A percentile compares a stretch with the other conserved stretches of the same genome.
phyloP scores from a whole-genome alignment of 2,113 vertebrate genomes.

The Scomber scombrus region DNA sequence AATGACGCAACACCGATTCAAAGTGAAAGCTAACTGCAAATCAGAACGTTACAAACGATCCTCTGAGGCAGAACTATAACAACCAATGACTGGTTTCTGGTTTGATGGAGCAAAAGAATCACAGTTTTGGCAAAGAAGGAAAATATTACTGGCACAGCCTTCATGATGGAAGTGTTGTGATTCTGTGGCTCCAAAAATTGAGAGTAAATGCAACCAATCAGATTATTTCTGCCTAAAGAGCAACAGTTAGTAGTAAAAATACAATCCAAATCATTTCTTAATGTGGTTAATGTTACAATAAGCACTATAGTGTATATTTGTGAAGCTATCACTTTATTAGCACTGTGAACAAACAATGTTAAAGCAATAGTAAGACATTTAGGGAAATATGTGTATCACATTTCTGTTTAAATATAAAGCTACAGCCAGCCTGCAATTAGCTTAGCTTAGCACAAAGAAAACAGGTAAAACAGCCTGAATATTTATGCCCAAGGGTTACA shows the following conservation, averaged over 20 bases:
- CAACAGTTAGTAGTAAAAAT: not conserved
- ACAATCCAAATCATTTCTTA: not conserved
- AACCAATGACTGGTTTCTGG: not conserved
- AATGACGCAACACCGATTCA: conserved; percentile 6
- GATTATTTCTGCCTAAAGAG: conserved; percentile 3
- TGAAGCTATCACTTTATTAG: not conserved
- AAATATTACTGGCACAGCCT: not conserved
- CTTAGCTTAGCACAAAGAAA: too few species aligned
- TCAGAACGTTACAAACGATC: conserved; percentile 25
- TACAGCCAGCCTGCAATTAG: too few species aligned
- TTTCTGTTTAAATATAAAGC: too few species aligned
- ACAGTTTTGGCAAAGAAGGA: conserved; percentile 10
- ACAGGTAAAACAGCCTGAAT: too few species aligned
- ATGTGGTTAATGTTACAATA: not conserved
- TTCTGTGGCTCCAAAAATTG: not conserved
- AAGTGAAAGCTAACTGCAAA: conserved; percentile 8
- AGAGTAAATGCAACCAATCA: not conserved
- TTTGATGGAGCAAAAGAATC: not conserved
- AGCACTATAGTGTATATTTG: not conserved
- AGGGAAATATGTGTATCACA: too few species aligned
- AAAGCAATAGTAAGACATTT: too few species aligned
- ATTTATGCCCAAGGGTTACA: too few species aligned
- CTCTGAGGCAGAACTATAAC: not conserved
- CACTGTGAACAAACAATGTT: not conserved
- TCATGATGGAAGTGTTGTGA: not conserved